These are phyloP conservation scores for Corythucha ciliata DNA, from an alignment of 2,888 invertebrate genomes.

Conservation along the genomic window DNA sequence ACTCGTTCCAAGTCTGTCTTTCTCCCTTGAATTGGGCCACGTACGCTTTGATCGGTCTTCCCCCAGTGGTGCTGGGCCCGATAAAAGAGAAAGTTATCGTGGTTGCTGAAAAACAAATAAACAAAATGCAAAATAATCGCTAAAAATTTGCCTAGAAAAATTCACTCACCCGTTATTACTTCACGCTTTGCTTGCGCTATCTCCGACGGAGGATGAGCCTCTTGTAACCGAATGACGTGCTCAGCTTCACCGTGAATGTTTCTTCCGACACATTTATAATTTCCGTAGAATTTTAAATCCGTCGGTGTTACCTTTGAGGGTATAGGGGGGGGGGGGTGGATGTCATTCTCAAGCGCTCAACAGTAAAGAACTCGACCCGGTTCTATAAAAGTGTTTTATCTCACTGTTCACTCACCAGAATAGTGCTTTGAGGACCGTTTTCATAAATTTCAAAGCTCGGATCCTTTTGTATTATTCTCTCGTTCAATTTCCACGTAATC, in stretches of 20 bases:
- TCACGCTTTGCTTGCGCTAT: constrained; percentile 58
- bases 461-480: constrained; percentile 41
- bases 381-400: background rate
- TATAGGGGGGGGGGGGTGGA: too few species aligned
- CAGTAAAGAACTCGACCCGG: background rate
- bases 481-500: constrained; percentile 65
- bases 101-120: constrained; percentile 50
- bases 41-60: constrained; percentile 64
- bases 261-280: constrained; percentile 71
- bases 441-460: constrained; percentile 49
- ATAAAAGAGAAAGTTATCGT: constrained; percentile 70
- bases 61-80: constrained; percentile 63
- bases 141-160: background rate
- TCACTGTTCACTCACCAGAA: constrained; percentile 43
- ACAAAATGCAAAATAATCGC: background rate
- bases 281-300: constrained; percentile 56
- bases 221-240: constrained; percentile 59
- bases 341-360: too few species aligned
- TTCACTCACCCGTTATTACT: constrained; percentile 48
- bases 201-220: constrained; percentile 60
- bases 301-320: constrained; percentile 52
- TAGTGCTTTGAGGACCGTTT: constrained; percentile 57
- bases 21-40: constrained; percentile 67
- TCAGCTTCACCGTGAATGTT: constrained; percentile 63
- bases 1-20: constrained; percentile 58